Evolutionary conservation across 2,888 invertebrate genomes (phyloP).

Genomic region (Andrena bucephala): DNA sequence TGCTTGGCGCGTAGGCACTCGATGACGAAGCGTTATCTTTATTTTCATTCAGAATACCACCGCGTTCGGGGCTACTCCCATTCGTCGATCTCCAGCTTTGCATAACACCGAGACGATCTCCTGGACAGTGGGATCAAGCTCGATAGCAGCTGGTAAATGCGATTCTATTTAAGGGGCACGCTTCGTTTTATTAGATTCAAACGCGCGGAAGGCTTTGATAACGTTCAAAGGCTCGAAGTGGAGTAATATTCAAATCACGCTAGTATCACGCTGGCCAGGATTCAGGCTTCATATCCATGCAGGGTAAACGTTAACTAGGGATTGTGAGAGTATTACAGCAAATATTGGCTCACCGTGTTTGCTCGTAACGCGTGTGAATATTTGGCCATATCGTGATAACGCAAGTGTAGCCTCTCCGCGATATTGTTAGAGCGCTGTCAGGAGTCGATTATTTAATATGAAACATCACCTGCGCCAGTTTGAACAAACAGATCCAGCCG

Average conservation of each 20-base stretch:
- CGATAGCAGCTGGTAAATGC: too few species aligned
- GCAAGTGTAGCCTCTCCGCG: neutral
- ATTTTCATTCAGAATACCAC: conserved; percentile 54
- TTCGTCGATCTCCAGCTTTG: conserved; percentile 8
- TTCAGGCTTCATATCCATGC: conserved; percentile 20
- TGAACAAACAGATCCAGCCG: too few species aligned
- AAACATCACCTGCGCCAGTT: neutral
- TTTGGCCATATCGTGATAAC: conserved; percentile 34
- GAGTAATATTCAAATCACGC: conserved; percentile 32
- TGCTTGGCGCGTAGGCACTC: conserved; percentile 57
- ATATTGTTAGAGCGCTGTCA: conserved; percentile 30
- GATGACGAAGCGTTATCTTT: conserved; percentile 62
- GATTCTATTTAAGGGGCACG: too few species aligned
- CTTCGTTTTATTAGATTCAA: too few species aligned
- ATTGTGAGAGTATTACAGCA: conserved; percentile 38
- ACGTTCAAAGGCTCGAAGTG: conserved; percentile 14
- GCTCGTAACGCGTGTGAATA: conserved; percentile 39
- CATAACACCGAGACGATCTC: conserved; percentile 1
- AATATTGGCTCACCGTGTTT: conserved; percentile 45
- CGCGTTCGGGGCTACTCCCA: conserved; percentile 7
- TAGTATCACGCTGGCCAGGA: neutral
- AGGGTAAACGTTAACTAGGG: conserved; percentile 39
- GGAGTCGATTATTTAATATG: neutral
- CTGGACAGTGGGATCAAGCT: too few species aligned
- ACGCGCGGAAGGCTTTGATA: neutral